Base-by-base conservation (phyloP, 2,888 invertebrate species). In the Minunthozetes semirufus region DNA sequence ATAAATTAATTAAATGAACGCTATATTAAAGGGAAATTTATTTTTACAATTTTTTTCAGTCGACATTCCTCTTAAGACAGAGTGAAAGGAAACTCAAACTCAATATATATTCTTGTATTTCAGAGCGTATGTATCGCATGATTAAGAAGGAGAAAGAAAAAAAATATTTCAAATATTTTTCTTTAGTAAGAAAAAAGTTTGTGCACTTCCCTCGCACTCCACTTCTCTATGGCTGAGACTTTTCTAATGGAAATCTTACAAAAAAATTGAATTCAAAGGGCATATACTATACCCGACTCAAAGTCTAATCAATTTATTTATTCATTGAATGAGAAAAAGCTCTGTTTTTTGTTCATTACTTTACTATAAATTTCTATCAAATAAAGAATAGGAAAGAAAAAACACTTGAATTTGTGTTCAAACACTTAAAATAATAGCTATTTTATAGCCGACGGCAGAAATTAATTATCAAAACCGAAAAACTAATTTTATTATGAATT, bases 1-100 rank as follows among this genome's bases (percentile, higher is more conserved):
- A 56, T 56, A 56, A 56, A 56, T 56, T 56, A 56, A 56, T 56
- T 56, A 56, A 56, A 56, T 56, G 22, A 56, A 56, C 25, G 56
- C 48, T 9, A 25, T 8, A 56, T 22, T 48, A 48, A 15, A 48
- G 17, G 46, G 13, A 48, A 33, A 33, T 8, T 33, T 33, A 33
- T 33, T 33, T 33, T 33, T 33, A 33, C 33, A 33, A 22, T 56
- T 22, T 22, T 56, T 56, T 48, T 48, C 6, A 11, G 17, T 53
- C 53, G 19, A 33, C 33, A 33, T 33, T 33, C 53, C 8, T 53
- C 19, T 8, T n/a, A 53, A 53, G 17, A 53, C 53, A 53, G 17
- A 19, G 53, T 48, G 53, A 53, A 53, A n/a, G 53, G 19, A 53
- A 56, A 25, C 19, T 56, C 56, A 56, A 56, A 48, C 13, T 11